phyloP scores from a whole-genome alignment of 2,797 vertebrate species.

The Enoplosus armatus region DNA sequence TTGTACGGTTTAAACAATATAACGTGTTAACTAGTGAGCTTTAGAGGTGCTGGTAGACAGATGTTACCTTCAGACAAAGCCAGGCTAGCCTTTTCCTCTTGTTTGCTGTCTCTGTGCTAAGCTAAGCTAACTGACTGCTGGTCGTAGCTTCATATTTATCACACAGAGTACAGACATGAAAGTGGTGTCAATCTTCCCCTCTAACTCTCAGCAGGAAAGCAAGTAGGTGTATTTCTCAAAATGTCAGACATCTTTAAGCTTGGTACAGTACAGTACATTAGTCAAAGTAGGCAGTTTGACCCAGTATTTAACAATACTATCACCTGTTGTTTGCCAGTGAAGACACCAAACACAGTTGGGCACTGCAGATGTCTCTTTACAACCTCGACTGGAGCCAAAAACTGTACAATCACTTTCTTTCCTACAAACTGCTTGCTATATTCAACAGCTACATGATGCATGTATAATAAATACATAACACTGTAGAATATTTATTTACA shows the following conservation, averaged over 20 bases:
- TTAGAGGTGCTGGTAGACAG: background rate
- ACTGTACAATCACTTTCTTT: background rate
- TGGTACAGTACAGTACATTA: background rate
- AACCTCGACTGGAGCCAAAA: slow-evolving; percentile 6
- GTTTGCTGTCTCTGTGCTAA: background rate
- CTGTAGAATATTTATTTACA: slow-evolving; percentile 47
- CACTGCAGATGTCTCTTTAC: background rate
- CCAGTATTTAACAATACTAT: background rate
- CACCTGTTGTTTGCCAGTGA: slow-evolving; percentile 19
- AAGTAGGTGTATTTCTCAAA: background rate
- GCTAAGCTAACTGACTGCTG: background rate
- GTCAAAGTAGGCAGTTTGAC: background rate
- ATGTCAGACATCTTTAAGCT: background rate
- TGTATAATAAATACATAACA: slow-evolving; percentile 58
- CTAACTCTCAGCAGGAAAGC: background rate
- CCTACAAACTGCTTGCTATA: background rate
- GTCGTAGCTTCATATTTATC: background rate
- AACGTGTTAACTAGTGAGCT: no score
- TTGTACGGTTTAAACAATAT: no score
- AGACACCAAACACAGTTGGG: background rate
- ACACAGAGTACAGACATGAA: background rate
- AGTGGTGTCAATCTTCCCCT: background rate
- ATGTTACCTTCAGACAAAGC: background rate
- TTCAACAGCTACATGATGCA: slow-evolving; percentile 18
- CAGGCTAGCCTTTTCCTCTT: background rate